Conservation (phyloP, 1,140 invertebrate species). For the Orchestia grillus region DNA sequence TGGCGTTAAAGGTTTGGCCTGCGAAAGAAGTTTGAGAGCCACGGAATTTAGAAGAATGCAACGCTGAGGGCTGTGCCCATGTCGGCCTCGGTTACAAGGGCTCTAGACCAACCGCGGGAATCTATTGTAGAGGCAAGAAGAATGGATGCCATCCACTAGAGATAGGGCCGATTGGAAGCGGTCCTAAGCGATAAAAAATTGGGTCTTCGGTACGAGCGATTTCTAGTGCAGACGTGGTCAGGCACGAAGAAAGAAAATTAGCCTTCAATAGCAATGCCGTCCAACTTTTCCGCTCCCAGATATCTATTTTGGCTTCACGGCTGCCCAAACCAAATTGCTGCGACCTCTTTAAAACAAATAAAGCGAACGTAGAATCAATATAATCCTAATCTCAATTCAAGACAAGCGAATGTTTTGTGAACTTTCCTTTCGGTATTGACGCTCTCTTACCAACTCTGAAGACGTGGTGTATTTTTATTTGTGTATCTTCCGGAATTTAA, state of each 20-base stretch:
- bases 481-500: background rate
- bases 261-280: background rate
- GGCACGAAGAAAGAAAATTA: background rate
- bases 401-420: background rate
- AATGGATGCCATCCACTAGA: background rate
- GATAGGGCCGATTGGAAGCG: background rate
- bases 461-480: background rate
- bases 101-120: background rate
- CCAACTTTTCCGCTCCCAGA: background rate
- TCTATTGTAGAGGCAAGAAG: background rate
- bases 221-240: background rate
- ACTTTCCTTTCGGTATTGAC: too few relatives aligned
- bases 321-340: too few relatives aligned
- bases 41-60: background rate
- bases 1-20: background rate
- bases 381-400: background rate
- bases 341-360: background rate
- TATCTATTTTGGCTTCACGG: background rate
- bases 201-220: background rate
- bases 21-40: background rate
- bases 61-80: background rate
- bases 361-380: background rate
- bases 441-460: background rate
- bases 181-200: background rate
- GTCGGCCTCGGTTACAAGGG: background rate